These are phyloP conservation scores for Cyclophora punctaria DNA, from an alignment of 2,888 invertebrate species.

Conservation along the genomic window DNA sequence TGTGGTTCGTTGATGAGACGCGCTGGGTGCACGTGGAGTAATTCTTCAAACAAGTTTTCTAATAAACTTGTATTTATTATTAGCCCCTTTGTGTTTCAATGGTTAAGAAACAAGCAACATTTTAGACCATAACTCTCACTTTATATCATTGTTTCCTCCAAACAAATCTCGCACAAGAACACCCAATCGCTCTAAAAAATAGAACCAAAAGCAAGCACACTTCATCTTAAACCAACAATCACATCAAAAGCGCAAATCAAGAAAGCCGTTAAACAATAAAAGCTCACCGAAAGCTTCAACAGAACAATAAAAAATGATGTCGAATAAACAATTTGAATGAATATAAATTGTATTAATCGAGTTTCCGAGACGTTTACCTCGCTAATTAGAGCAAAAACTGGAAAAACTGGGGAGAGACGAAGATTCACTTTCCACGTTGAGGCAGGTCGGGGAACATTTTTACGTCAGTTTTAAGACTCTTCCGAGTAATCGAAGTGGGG, in stretches of 20 bases:
- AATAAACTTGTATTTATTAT: no score
- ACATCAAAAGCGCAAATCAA: slow-evolving; percentile 6
- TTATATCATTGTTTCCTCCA: not conserved
- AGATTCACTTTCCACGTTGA: slow-evolving; percentile 49
- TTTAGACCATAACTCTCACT: not conserved
- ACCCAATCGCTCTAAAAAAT: no score
- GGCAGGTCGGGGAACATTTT: slow-evolving; percentile 70
- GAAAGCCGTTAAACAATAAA: not conserved
- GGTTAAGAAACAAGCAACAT: not conserved
- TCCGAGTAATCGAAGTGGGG: slow-evolving; percentile 27
- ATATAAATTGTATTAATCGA: slow-evolving; percentile 13
- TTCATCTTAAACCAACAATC: not conserved
- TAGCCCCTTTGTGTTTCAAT: no score
- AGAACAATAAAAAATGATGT: not conserved
- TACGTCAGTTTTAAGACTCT: slow-evolving; percentile 68
- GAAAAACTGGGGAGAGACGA: slow-evolving; percentile 39
- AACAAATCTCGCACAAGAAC: no score
- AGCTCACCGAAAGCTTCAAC: not conserved
- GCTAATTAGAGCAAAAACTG: slow-evolving; percentile 60
- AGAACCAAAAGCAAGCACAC: no score
- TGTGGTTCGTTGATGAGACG: not conserved
- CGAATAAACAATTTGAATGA: slow-evolving; percentile 14
- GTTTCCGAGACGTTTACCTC: slow-evolving; percentile 45
- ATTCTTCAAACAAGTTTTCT: no score
- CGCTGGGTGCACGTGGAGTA: no score